Percentiles rank a stretch among this genome's conserved stretches.
phyloP scores from a whole-genome alignment of 2,797 vertebrate genomes.

The Parambassis ranga region DNA sequence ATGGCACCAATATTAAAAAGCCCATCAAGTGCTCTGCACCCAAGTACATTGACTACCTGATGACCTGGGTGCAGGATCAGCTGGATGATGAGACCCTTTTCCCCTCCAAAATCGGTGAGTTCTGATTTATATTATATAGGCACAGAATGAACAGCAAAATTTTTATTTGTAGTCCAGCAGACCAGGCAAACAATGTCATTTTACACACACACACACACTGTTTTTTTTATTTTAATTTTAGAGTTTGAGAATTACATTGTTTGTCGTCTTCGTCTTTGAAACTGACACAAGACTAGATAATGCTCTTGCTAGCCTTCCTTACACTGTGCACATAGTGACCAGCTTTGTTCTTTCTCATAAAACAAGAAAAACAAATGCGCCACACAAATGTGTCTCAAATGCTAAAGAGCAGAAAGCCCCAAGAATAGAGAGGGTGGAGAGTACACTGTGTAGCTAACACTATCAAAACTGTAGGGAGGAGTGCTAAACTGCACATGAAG shows the following conservation, averaged over 20 bases:
- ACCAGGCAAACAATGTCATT: not conserved
- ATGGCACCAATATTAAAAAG: constrained; percentile 97
- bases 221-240: not conserved
- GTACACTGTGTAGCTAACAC: too few species aligned
- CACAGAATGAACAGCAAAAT: too few species aligned
- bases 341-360: not conserved
- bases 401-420: not conserved
- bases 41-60: constrained; percentile 97
- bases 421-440: too few species aligned
- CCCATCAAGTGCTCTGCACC: constrained; percentile 96
- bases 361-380: not conserved
- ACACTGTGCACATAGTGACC: not conserved
- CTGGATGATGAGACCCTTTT: constrained; percentile 97
- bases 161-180: too few species aligned
- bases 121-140: not conserved
- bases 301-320: too few species aligned
- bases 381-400: constrained; percentile 9
- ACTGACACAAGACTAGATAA: not conserved
- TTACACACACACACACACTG: not conserved
- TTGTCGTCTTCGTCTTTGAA: not conserved
- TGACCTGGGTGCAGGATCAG: constrained; percentile 99
- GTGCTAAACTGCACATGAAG: too few species aligned
- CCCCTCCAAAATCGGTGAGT: constrained; percentile 94
- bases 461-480: too few species aligned
- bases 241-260: not conserved